Percentiles rank a stretch among this genome's conserved stretches.
These are phyloP conservation scores for Paradisaea rubra DNA, from an alignment of 2,113 vertebrate species.

Conservation along the genomic window DNA sequence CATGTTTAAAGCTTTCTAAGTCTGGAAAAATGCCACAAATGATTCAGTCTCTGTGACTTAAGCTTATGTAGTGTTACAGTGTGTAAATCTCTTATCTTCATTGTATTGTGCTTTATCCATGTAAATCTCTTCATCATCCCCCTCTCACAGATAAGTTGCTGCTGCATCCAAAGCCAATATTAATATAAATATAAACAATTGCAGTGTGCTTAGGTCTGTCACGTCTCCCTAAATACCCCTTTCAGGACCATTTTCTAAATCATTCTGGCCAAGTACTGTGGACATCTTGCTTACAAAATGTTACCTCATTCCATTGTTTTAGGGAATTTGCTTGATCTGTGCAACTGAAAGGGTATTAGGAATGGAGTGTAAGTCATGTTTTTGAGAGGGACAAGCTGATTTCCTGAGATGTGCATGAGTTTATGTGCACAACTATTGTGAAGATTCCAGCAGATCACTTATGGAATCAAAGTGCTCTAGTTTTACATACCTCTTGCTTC, in stretches of 20 bases:
- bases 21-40: neutral
- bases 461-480: neutral
- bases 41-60: neutral
- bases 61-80: neutral
- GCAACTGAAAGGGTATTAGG: neutral
- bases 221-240: neutral
- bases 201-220: neutral
- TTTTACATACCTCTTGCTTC: neutral
- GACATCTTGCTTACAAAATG: neutral
- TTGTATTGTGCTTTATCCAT: neutral
- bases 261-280: neutral
- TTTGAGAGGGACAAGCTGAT: neutral
- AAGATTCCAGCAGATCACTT: neutral
- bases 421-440: neutral
- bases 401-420: neutral
- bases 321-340: neutral
- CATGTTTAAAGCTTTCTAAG: neutral
- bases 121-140: conserved; percentile 1
- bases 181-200: neutral
- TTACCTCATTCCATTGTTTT: neutral
- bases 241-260: neutral
- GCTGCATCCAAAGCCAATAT: neutral
- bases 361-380: neutral
- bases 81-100: neutral
- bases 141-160: neutral